Percentiles rank a stretch among this genome's conserved stretches.
phyloP scores from a whole-genome alignment of 2,797 vertebrate species.

The Trachurus trachurus region DNA sequence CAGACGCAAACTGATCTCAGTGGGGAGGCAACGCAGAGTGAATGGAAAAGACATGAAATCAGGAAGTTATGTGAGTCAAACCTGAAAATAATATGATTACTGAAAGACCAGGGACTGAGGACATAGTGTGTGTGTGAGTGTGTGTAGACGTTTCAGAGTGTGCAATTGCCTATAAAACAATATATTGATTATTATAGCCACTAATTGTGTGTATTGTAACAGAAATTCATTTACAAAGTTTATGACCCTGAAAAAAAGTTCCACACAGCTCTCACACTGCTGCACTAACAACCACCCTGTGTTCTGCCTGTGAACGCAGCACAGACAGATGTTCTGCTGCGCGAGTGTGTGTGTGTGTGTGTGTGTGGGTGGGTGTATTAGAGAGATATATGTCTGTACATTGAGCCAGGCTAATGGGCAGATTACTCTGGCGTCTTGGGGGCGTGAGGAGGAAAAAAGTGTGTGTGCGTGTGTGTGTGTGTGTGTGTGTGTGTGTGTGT shows the following conservation, averaged over 20 bases:
- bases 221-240: background rate
- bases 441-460: background rate
- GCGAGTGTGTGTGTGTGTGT: background rate
- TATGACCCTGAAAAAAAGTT: background rate
- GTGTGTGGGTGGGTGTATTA: too few relatives aligned
- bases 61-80: background rate
- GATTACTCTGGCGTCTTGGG: slow-evolving; percentile 43
- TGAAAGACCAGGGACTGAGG: too few relatives aligned
- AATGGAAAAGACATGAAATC: background rate
- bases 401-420: slow-evolving; percentile 17
- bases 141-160: background rate
- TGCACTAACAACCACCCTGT: slow-evolving; percentile 11
- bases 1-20: background rate
- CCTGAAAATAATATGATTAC: background rate
- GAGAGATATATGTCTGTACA: slow-evolving; percentile 16
- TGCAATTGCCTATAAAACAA: too few relatives aligned
- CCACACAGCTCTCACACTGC: background rate
- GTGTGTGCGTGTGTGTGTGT: background rate
- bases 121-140: slow-evolving; percentile 5
- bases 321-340: slow-evolving; percentile 36
- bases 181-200: too few relatives aligned
- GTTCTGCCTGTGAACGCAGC: slow-evolving; percentile 28
- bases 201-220: too few relatives aligned
- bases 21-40: background rate
- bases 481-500: background rate